phyloP scores from a whole-genome alignment of 2,888 invertebrate species.

The Agrochola macilenta region DNA sequence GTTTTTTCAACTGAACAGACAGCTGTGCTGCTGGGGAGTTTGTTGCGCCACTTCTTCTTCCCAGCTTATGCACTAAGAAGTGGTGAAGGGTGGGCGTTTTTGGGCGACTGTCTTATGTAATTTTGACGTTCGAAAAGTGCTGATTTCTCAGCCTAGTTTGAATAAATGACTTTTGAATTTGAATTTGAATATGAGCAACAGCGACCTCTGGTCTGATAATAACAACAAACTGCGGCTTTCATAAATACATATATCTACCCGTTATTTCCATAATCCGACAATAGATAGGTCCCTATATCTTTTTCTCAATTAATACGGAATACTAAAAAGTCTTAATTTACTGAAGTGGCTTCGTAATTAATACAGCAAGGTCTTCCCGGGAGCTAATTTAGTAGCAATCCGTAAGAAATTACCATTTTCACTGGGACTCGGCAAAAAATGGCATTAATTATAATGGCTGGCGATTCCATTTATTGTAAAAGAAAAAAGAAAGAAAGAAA shows the following conservation, averaged over 20 bases:
- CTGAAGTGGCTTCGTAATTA: constrained; percentile 60
- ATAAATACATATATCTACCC: too few relatives aligned
- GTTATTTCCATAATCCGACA: not conserved
- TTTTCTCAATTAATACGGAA: constrained; percentile 56
- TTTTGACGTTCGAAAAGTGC: too few relatives aligned
- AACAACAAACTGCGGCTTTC: not conserved
- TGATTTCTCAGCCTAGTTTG: too few relatives aligned
- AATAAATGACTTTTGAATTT: too few relatives aligned
- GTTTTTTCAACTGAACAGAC: too few relatives aligned
- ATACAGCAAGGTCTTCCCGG: constrained; percentile 49
- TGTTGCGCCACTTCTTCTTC: too few relatives aligned
- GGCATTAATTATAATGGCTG: constrained; percentile 69
- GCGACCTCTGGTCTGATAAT: too few relatives aligned
- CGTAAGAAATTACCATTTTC: constrained; percentile 70
- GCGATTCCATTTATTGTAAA: constrained; percentile 33
- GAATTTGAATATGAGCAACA: too few relatives aligned
- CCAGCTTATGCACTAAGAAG: too few relatives aligned
- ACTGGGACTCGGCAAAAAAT: constrained; percentile 67
- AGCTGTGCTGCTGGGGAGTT: too few relatives aligned
- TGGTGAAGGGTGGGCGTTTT: too few relatives aligned
- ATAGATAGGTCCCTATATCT: constrained; percentile 25
- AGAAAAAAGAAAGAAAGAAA: constrained; percentile 35
- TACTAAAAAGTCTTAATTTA: constrained; percentile 60
- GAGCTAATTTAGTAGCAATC: constrained; percentile 68
- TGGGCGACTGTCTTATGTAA: too few relatives aligned